Evolutionary conservation across 2,888 invertebrate genomes (phyloP).

Genomic region (Autographa gamma): DNA sequence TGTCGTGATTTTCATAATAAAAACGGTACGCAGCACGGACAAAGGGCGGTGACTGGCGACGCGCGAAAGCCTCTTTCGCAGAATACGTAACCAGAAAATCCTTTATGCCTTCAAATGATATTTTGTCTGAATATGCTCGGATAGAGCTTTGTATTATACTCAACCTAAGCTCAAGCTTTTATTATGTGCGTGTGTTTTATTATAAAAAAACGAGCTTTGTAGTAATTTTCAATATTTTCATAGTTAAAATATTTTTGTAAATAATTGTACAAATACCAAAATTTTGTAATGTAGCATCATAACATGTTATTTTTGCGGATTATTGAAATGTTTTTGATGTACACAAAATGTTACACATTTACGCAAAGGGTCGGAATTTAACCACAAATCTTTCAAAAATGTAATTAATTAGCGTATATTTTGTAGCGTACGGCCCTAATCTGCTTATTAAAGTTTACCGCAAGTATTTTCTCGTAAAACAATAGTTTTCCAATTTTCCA

Average conservation of each 20-base stretch:
- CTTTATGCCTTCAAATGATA: constrained; percentile 51
- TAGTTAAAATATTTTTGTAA: background rate
- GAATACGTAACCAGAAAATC: constrained; percentile 59
- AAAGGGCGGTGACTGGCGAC: constrained; percentile 57
- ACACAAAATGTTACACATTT: background rate
- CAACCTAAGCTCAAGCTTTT: constrained; percentile 28
- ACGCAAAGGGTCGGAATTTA: background rate
- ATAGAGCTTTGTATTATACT: constrained; percentile 44
- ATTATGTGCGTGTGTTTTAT: constrained; percentile 10
- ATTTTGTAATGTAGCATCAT: too few species aligned
- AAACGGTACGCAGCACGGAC: constrained; percentile 50
- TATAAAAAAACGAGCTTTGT: background rate
- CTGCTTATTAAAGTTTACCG: constrained; percentile 22
- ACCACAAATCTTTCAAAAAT: background rate
- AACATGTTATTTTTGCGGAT: background rate
- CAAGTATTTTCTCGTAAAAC: constrained; percentile 22
- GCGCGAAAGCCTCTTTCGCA: constrained; percentile 49
- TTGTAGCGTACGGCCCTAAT: background rate
- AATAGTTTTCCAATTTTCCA: constrained; percentile 44
- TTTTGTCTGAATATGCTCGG: constrained; percentile 41
- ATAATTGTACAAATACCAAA: too few species aligned
- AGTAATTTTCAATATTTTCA: background rate
- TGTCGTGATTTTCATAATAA: constrained; percentile 65
- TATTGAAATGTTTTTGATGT: background rate
- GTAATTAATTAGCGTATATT: background rate